A percentile compares a stretch with the other conserved stretches of the same genome.
These are phyloP conservation scores for Ectemnius lituratus DNA, from an alignment of 2,888 invertebrate genomes.

Conservation along the genomic window DNA sequence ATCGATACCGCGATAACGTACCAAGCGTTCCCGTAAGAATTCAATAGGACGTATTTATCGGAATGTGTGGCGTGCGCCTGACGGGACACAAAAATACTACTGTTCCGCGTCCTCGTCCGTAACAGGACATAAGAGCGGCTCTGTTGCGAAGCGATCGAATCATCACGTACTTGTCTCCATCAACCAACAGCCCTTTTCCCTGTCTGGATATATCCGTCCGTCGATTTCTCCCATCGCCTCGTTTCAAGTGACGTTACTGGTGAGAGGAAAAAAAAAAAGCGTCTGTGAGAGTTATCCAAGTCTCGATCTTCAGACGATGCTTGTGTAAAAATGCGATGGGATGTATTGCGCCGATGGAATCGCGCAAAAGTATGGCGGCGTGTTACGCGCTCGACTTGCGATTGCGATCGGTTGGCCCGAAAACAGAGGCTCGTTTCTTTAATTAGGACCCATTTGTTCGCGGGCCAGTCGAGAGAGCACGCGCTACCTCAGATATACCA, in stretches of 20 bases:
- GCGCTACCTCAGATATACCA: slow-evolving; percentile 54
- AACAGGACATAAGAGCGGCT: slow-evolving; percentile 64
- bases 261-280: no score
- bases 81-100: slow-evolving; percentile 73
- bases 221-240: slow-evolving; percentile 16
- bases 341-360: neutral
- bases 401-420: slow-evolving; percentile 34
- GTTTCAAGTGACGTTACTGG: no score
- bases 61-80: slow-evolving; percentile 59
- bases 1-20: slow-evolving; percentile 56
- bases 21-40: slow-evolving; percentile 20
- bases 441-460: slow-evolving; percentile 65
- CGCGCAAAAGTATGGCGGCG: neutral
- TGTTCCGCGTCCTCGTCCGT: slow-evolving; percentile 65
- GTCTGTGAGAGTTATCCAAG: no score
- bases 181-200: slow-evolving; percentile 15
- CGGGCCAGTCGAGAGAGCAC: slow-evolving; percentile 38
- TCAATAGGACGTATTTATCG: slow-evolving; percentile 65
- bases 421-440: slow-evolving; percentile 49
- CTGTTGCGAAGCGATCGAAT: slow-evolving; percentile 55
- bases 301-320: no score
- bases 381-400: slow-evolving; percentile 4
- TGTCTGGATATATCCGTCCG: slow-evolving; percentile 37
- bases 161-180: no score
- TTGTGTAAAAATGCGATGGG: no score